These are phyloP conservation scores for Monomorium pharaonis DNA, from an alignment of 1,140 invertebrate genomes.

Conservation along the genomic window DNA sequence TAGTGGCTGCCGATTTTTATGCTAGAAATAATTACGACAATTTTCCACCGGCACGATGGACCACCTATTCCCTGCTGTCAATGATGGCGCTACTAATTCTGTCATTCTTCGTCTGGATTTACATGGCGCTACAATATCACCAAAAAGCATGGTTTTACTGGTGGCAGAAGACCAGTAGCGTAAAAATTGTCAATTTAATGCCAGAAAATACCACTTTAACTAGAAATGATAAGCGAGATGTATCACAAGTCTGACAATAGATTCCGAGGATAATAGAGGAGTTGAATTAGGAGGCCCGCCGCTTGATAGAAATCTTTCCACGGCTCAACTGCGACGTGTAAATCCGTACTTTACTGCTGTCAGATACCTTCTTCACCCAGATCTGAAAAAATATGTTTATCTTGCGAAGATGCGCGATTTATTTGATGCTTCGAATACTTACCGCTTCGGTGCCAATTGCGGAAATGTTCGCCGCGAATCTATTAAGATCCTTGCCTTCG, in stretches of 20 bases:
- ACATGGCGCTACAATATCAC: conserved; percentile 83
- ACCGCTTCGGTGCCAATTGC: conserved; percentile 95
- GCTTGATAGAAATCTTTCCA: conserved; percentile 95
- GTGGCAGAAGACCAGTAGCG: conserved; percentile 85
- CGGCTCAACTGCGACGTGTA: conserved; percentile 93
- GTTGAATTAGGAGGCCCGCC: conserved; percentile 89
- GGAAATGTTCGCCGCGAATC: conserved; percentile 94
- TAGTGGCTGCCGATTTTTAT: conserved; percentile 85
- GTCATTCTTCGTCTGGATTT: conserved; percentile 85
- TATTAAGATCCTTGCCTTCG: conserved; percentile 93
- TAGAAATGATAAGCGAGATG: conserved; percentile 46
- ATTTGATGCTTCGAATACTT: conserved; percentile 79
- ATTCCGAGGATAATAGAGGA: conserved; percentile 3
- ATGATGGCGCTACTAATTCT: conserved; percentile 84
- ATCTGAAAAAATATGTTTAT: conserved; percentile 88
- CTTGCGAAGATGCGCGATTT: conserved; percentile 19
- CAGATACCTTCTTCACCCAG: conserved; percentile 94
- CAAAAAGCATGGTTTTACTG: conserved; percentile 85
- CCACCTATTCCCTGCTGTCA: conserved; percentile 82
- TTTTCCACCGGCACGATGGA: conserved; percentile 84
- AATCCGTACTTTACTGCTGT: conserved; percentile 93
- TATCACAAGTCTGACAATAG: conserved; percentile 60
- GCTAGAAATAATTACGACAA: conserved; percentile 83
- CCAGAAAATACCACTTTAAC: conserved; percentile 32
- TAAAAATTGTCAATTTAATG: conserved; percentile 74